Conservation (phyloP, 2,888 invertebrate species). For the Lomographa bimaculata region DNA sequence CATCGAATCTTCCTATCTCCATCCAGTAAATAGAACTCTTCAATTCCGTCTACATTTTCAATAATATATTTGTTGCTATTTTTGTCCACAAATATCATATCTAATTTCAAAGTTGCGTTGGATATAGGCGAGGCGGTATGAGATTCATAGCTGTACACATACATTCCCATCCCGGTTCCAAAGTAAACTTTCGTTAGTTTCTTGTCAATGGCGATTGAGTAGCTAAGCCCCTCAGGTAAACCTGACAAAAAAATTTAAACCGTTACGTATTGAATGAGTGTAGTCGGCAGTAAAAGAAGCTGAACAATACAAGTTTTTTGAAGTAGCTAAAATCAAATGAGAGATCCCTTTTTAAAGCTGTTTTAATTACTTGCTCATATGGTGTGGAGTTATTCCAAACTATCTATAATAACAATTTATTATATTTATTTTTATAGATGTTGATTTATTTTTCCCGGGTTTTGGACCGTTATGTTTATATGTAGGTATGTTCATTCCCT, state of each 20-base stretch:
- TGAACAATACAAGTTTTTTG: no score
- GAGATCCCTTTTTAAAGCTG: no score
- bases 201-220: constrained; percentile 66
- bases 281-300: no score
- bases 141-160: constrained; percentile 54
- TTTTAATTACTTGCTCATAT: no score
- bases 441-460: no score
- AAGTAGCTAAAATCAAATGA: no score
- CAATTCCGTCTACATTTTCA: constrained; percentile 57
- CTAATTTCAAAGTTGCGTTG: constrained; percentile 48
- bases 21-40: constrained; percentile 60
- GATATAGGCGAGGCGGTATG: constrained; percentile 50
- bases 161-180: constrained; percentile 66
- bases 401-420: no score
- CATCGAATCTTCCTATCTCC: constrained; percentile 58
- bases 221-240: constrained; percentile 60
- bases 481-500: no score
- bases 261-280: no score
- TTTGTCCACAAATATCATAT: constrained; percentile 65
- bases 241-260: constrained; percentile 42
- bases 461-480: no score
- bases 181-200: constrained; percentile 59
- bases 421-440: no score
- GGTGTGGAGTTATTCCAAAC: no score
- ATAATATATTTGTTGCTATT: constrained; percentile 67